A percentile compares a stretch with the other conserved stretches of the same genome.
Conservation (phyloP, 2,888 invertebrate species). For the Myopa tessellatipennis region DNA sequence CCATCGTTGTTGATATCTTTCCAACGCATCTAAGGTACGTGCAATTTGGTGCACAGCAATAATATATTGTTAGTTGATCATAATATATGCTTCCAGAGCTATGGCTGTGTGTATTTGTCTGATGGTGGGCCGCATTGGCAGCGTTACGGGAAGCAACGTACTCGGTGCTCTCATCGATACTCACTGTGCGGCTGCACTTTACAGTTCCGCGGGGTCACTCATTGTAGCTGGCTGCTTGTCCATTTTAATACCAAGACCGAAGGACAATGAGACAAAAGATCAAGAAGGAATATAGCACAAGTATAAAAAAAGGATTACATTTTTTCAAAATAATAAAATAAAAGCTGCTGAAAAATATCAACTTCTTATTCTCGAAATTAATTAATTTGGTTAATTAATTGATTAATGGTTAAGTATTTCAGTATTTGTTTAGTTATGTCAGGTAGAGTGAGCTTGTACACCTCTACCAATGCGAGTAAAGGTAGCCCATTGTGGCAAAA, state of each 20-base stretch:
- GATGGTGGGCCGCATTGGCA: constrained; percentile 54
- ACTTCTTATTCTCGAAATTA: no score
- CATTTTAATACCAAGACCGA: constrained; percentile 43
- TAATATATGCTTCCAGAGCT: constrained; percentile 44
- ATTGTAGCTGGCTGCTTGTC: constrained; percentile 47
- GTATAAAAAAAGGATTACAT: no score
- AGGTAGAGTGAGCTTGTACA: no score
- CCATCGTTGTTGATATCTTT: constrained; percentile 60
- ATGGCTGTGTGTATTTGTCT: constrained; percentile 56
- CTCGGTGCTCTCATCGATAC: constrained; percentile 52
- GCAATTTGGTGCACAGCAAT: no score
- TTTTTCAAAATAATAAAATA: no score
- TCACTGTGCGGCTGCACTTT: constrained; percentile 49
- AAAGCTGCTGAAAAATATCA: no score
- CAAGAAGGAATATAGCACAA: not conserved
- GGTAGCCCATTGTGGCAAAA: no score
- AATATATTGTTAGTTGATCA: no score
- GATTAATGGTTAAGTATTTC: no score
- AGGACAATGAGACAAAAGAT: not conserved
- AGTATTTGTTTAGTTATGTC: no score
- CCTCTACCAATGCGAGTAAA: no score
- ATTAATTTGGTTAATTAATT: no score
- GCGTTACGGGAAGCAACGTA: constrained; percentile 51
- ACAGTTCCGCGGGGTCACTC: constrained; percentile 44
- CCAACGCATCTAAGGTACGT: constrained; percentile 61